Conservation (phyloP, 2,797 vertebrate genomes). For the Xyrichtys novacula region DNA sequence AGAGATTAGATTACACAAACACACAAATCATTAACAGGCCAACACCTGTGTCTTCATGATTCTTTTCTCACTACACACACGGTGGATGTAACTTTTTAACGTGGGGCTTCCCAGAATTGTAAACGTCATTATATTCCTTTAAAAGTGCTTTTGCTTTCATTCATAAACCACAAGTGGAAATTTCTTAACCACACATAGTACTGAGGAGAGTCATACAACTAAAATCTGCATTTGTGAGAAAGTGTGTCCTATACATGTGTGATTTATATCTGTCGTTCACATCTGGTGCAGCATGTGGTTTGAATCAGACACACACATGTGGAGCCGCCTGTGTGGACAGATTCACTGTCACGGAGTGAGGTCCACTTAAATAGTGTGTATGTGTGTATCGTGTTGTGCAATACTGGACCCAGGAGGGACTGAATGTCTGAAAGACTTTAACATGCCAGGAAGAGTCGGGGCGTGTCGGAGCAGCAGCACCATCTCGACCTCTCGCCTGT, state of each 20-base stretch:
- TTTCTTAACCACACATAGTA: constrained; percentile 48
- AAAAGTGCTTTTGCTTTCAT: neutral
- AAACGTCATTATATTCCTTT: constrained; percentile 6
- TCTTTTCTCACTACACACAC: no score
- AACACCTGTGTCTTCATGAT: no score
- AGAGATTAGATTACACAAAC: no score
- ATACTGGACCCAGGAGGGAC: constrained; percentile 33
- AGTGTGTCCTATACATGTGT: constrained; percentile 2
- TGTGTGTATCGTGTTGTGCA: constrained; percentile 8
- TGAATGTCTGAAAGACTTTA: constrained; percentile 59
- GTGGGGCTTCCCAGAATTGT: neutral
- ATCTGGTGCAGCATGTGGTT: constrained; percentile 67
- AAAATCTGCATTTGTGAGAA: constrained; percentile 5
- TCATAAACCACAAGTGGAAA: constrained; percentile 16
- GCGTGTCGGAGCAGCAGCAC: constrained; percentile 34
- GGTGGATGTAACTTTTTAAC: no score
- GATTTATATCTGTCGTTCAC: constrained; percentile 28
- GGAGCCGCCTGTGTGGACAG: constrained; percentile 42
- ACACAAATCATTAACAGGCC: no score
- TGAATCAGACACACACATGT: constrained; percentile 62
- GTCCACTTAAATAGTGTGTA: constrained; percentile 39
- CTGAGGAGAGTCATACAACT: constrained; percentile 44
- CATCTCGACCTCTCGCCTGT: constrained; percentile 31
- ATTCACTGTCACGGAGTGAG: constrained; percentile 54
- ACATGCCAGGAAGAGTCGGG: constrained; percentile 54